Evolutionary conservation across 2,797 vertebrate species (phyloP).

Genomic region (Cichlasoma orientale): DNA sequence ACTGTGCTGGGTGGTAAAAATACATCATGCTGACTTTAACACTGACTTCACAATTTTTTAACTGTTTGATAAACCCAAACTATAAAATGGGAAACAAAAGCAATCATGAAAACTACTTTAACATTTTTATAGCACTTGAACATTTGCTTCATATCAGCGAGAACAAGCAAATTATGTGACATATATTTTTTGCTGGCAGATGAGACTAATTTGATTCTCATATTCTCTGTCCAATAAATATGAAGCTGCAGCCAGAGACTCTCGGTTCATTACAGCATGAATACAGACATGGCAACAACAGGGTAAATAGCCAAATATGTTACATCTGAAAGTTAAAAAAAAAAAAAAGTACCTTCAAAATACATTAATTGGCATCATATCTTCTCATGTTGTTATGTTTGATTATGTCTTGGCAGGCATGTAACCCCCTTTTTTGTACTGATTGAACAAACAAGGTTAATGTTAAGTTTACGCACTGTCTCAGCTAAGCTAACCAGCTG

Average conservation of each 20-base stretch:
- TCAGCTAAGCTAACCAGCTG: neutral
- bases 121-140: neutral
- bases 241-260: neutral
- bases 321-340: too few relatives aligned
- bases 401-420: neutral
- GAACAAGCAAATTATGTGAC: neutral
- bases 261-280: neutral
- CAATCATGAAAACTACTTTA: neutral
- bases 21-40: neutral
- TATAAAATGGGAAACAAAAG: neutral
- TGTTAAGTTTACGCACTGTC: neutral
- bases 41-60: neutral
- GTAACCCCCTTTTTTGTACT: neutral
- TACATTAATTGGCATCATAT: neutral
- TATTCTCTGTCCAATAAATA: neutral
- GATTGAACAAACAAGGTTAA: neutral
- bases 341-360: neutral
- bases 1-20: neutral
- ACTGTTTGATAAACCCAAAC: neutral
- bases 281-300: neutral
- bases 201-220: neutral
- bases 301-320: too few relatives aligned
- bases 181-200: neutral
- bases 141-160: neutral
- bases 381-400: neutral